phyloP scores from a whole-genome alignment of 1,140 invertebrate genomes.

The Drosophila sp. region DNA sequence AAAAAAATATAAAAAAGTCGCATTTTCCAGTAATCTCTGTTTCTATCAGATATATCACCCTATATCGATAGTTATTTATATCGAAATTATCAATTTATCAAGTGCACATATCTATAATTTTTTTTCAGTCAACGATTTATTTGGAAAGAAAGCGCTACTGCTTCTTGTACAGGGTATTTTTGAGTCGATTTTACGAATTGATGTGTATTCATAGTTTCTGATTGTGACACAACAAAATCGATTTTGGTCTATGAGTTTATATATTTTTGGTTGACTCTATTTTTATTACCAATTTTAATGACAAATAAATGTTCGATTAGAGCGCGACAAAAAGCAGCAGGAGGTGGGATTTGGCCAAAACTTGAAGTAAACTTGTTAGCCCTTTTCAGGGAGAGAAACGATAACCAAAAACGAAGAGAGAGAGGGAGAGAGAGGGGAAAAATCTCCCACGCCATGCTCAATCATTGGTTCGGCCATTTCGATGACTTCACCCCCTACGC shows the following conservation, averaged over 20 bases:
- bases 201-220: constrained; percentile 37
- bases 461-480: constrained; percentile 22
- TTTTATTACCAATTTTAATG: constrained; percentile 62
- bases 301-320: constrained; percentile 65
- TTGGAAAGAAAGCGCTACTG: too few relatives aligned
- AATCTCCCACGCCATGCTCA: constrained; percentile 39
- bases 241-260: constrained; percentile 4
- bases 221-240: constrained; percentile 71
- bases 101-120: too few relatives aligned
- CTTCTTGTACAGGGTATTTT: not conserved
- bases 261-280: constrained; percentile 2
- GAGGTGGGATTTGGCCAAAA: constrained; percentile 26
- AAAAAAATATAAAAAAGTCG: too few relatives aligned
- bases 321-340: constrained; percentile 50
- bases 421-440: not conserved
- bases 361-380: constrained; percentile 39
- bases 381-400: constrained; percentile 28
- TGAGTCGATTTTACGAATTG: not conserved
- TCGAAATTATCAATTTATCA: too few relatives aligned
- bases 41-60: too few relatives aligned
- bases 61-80: too few relatives aligned
- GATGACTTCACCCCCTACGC: constrained; percentile 24
- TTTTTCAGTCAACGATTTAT: too few relatives aligned
- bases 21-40: too few relatives aligned
- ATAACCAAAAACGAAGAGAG: not conserved